Evolutionary conservation across 2,113 vertebrate genomes (phyloP).

Genomic region (Toxostoma redivivum): DNA sequence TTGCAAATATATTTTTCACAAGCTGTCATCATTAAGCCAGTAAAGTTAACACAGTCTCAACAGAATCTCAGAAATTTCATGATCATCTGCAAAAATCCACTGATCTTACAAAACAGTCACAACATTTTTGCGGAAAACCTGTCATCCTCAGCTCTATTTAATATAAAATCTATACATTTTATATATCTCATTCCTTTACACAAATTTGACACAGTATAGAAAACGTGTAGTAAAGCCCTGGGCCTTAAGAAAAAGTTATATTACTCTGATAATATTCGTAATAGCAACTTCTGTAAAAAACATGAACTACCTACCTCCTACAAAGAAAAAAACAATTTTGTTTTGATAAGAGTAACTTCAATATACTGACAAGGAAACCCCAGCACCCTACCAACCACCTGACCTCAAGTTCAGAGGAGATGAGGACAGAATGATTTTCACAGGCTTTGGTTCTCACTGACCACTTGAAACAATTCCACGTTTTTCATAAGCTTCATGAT

Average conservation of each 20-base stretch:
- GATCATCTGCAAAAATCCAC: background rate
- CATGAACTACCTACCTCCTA: background rate
- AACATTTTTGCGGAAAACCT: background rate
- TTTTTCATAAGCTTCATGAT: background rate
- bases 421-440: background rate
- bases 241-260: background rate
- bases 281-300: background rate
- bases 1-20: constrained; percentile 33
- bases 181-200: background rate
- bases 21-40: background rate
- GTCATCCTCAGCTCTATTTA: background rate
- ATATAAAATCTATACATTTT: background rate
- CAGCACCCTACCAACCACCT: background rate
- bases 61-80: background rate
- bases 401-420: background rate
- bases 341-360: background rate
- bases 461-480: background rate
- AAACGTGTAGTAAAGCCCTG: background rate
- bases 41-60: constrained; percentile 17
- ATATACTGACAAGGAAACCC: background rate
- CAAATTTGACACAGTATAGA: background rate
- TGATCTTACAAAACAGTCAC: background rate
- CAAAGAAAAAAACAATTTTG: background rate
- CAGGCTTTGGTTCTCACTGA: background rate
- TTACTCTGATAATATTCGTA: background rate